Base-by-base conservation (phyloP, 1,140 invertebrate genomes). In the Ericerus pela region DNA sequence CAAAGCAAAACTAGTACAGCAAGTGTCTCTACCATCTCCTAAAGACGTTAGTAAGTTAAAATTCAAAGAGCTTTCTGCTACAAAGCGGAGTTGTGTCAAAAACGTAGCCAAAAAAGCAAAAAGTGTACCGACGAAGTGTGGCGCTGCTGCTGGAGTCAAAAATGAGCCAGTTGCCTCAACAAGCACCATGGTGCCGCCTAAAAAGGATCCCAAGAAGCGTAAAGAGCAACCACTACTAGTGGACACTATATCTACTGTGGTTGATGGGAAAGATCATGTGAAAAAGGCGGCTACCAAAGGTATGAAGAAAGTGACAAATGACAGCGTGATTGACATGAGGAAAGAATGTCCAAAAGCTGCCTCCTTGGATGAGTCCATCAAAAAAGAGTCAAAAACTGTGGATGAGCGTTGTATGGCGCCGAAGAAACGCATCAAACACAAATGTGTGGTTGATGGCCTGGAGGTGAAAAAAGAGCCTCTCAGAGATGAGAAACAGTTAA, bases 181-280 rank as follows among this genome's bases (percentile, higher is more conserved):
- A n/a, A n/a, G n/a, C n/a, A n/a, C n/a, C n/a, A n/a, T n/a, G n/a
- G n/a, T n/a, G 37, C 16, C 22, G 1, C 0, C 12, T 27, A 59
- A 57, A 47, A 38, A 57, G 52, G 36, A 51, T 41, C 37, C 52
- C n/a, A 54, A 54, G 16, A 59, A 59, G 22, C 51, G 53, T 20
- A 57, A 61, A 60, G 37, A 47, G 51, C 14, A 31, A n/a, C 30
- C 29, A 29, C 6, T 18, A 51, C n/a, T 16, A 8, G 18, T 29
- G 24, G 16, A 31, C 3, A 52, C 54, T 36, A 54, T 41, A 31
- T 14, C 22, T 2, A 11, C 41, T 18, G 43, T 43, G 30, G 28
- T 38, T 20, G 14, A 29, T 27, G 43, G 43, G 14, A 37, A 55
- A 12, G 37, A 51, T 11, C 3, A 27, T 6, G 20, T n/a, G 2